Base-by-base conservation (phyloP, 2,797 vertebrate species). In the Sitta carolinensis region DNA sequence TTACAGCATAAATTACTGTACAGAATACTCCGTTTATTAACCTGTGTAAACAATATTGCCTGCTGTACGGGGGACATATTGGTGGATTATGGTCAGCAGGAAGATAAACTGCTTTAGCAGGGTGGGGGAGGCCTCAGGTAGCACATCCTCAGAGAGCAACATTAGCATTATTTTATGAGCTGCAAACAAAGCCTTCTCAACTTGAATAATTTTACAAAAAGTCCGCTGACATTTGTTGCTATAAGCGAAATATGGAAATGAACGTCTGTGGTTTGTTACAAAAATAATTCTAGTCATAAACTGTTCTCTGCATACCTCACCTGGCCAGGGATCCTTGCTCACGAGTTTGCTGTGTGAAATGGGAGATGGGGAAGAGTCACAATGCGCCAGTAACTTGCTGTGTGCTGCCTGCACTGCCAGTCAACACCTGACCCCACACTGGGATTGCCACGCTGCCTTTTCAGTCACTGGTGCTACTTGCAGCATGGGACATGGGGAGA, bases 1-100 rank as follows among this genome's bases (percentile, higher is more conserved):
- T 96, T 97, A 96, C 84, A 97, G 86, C 95, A 96, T 96, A 97
- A 96, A 96, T 96, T 82, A 96, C 90, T 94, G 61, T 92, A 96
- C 93, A 96, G 89, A 92, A 89, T 59, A 92, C 63, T 97, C 75
- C 1, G 3, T 90, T 96, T 87, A 77, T 94, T 95, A 93, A 87
- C 55, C 83, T 85, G 86, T 86, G 90, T 92, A 94, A 89, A 96
- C 81, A 86, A 80, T 72, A 93, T 84, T 93, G 70, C 73, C 89
- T 87, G 51, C 75, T 80, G 75, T 42, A 83, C 59, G 90, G 85
- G 85, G 87, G 74, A 89, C 62, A 26, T 68, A 36, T 7, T 64
- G 86, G 92, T 92, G 86, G 58, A 63, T 72, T 95, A 78, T 11
- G 54, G 85, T 73, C 52, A 47, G 25, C 36, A 36, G 81, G 57